Base-by-base conservation (phyloP, 2,113 vertebrate species). In the Mesitornis unicolor region DNA sequence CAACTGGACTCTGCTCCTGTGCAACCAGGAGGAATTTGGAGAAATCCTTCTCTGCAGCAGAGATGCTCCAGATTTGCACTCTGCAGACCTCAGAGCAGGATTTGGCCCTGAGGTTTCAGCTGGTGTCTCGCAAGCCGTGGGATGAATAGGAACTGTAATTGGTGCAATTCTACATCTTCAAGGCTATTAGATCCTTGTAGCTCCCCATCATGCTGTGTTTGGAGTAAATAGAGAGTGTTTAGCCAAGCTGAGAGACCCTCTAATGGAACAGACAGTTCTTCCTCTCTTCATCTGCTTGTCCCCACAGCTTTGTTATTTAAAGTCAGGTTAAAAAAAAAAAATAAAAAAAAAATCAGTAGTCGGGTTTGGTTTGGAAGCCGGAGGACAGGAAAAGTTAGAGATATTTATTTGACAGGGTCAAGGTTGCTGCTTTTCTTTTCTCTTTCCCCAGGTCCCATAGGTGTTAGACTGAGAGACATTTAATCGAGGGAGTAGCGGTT, bases 391-490 rank as follows among this genome's bases (percentile, higher is more conserved):
- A 98, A 99, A 99, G 98, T 99, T 99, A 99, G 98, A 99, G 99
- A 99, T 99, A 99, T 99, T 98, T 99, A 99, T 99, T 99, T 99
- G 99, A 99, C 99, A 99, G 99, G 99, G 99, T 99, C 98, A 98
- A 98, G 98, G 98, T 98, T 98, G 98, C 98, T 98, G 98, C 99
- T 99, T 98, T 99, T 98, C 98, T 99, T 99, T 99, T 98, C 98
- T 98, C 98, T 98, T 98, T 98, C 98, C 98, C 98, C 98, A 98
- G 98, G 98, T 99, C 99, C 99, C 99, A 98, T 98, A 99, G 99
- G 99, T 99, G 99, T 99, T 99, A 99, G 99, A 99, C 99, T 99
- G 99, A 98, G 99, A 99, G 99, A 99, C 99, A 99, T 99, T 99
- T 99, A 99, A 99, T 99, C 99, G 99, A 99, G 98, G 99, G 99